phyloP scores from a whole-genome alignment of 2,888 invertebrate genomes.

The Lampropteryx suffumata region DNA sequence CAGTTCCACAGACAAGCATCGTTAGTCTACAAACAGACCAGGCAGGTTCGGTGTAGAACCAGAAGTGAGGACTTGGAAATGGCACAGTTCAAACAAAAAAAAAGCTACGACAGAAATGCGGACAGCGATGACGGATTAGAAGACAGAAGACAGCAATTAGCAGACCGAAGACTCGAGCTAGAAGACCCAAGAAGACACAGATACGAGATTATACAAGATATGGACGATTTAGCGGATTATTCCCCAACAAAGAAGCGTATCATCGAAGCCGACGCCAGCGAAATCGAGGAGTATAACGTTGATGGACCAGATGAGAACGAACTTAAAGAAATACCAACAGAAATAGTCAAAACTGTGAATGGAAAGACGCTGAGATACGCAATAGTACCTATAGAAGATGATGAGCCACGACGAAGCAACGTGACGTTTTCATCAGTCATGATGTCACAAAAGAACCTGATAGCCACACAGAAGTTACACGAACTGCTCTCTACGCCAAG shows the following conservation, averaged over 20 bases:
- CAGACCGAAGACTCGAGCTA: conserved; percentile 50
- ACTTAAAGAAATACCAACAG: conserved; percentile 82
- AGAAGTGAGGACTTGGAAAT: conserved; percentile 76
- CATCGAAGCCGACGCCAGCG: conserved; percentile 68
- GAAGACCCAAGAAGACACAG: conserved; percentile 69
- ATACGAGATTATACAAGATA: conserved; percentile 82
- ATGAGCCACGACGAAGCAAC: conserved; percentile 66
- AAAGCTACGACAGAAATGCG: conserved; percentile 54
- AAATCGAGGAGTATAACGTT: conserved; percentile 80
- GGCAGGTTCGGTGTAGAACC: conserved; percentile 59
- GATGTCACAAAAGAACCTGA: conserved; percentile 84
- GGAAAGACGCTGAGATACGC: conserved; percentile 84
- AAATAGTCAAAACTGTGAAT: conserved; percentile 85
- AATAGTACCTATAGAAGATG: conserved; percentile 82
- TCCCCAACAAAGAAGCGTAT: conserved; percentile 78
- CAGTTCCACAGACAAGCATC: conserved; percentile 71
- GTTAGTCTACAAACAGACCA: conserved; percentile 77
- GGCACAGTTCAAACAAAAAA: conserved; percentile 65
- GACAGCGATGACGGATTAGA: conserved; percentile 67
- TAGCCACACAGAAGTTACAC: conserved; percentile 90
- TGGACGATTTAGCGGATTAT: conserved; percentile 65
- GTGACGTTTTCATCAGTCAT: conserved; percentile 69
- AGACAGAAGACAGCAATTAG: conserved; percentile 51
- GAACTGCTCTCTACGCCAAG: conserved; percentile 89
- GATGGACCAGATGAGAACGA: conserved; percentile 78